Conservation (phyloP, 2,888 invertebrate species). For the Neoascia interrupta region DNA sequence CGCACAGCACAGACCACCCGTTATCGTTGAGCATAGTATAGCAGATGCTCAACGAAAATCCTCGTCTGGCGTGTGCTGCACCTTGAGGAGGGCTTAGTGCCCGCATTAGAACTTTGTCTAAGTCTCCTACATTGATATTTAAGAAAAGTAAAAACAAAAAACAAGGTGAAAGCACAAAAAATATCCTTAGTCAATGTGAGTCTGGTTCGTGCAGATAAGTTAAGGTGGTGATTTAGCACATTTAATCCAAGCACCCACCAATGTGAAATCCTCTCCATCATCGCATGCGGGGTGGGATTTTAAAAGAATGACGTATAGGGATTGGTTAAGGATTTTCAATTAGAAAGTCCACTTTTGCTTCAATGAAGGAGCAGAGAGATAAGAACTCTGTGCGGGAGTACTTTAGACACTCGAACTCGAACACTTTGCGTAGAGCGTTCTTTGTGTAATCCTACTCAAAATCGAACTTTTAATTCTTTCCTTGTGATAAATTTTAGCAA, state of each 20-base stretch:
- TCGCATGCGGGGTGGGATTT: slow-evolving; percentile 3
- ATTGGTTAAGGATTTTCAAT: slow-evolving; percentile 57
- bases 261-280: slow-evolving; percentile 8
- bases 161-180: neutral
- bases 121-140: slow-evolving; percentile 39
- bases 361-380: slow-evolving; percentile 64
- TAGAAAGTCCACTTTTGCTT: slow-evolving; percentile 60
- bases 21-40: neutral
- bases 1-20: slow-evolving; percentile 7
- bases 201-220: slow-evolving; percentile 60
- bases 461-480: slow-evolving; percentile 49
- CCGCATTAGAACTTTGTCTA: slow-evolving; percentile 51
- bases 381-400: neutral
- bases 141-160: slow-evolving; percentile 19
- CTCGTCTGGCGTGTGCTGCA: slow-evolving; percentile 20
- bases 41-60: slow-evolving; percentile 15
- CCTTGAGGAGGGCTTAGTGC: slow-evolving; percentile 37
- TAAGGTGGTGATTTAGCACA: slow-evolving; percentile 62
- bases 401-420: slow-evolving; percentile 25
- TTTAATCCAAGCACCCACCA: slow-evolving; percentile 49
- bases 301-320: slow-evolving; percentile 33
- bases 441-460: slow-evolving; percentile 50
- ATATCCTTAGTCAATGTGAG: slow-evolving; percentile 50
- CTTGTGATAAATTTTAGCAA: slow-evolving; percentile 31
- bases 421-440: neutral